These are phyloP conservation scores for Drosophila burlai DNA, from an alignment of 1,140 invertebrate species.

Conservation along the genomic window DNA sequence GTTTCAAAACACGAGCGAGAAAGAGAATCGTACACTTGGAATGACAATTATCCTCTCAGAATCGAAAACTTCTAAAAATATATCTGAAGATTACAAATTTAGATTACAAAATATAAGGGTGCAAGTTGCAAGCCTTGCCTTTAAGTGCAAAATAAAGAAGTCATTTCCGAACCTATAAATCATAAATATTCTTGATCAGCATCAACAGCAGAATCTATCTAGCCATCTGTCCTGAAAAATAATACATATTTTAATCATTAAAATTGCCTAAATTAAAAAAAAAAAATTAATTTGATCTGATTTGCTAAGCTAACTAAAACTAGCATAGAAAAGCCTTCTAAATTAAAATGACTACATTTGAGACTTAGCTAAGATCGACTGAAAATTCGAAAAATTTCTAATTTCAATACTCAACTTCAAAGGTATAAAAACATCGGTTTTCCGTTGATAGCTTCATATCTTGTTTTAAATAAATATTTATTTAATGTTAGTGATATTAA, in stretches of 20 bases:
- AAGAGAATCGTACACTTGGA: constrained; percentile 11
- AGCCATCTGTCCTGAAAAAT: too few species aligned
- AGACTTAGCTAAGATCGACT: neutral
- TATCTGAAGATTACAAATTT: neutral
- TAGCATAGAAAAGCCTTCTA: neutral
- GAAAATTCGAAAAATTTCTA: neutral
- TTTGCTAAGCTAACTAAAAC: too few species aligned
- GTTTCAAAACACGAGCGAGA: constrained; percentile 75
- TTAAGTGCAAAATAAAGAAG: neutral
- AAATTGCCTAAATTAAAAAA: too few species aligned
- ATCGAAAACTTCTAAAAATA: neutral
- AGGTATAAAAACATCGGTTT: neutral
- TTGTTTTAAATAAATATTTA: neutral
- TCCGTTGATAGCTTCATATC: neutral
- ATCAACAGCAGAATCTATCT: neutral
- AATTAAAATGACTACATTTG: neutral
- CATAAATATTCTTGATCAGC: neutral
- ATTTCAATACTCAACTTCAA: neutral
- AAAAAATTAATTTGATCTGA: too few species aligned
- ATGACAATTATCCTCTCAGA: neutral
- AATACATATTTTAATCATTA: too few species aligned
- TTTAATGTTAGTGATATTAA: neutral
- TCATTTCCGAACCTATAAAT: neutral
- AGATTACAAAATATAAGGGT: neutral
- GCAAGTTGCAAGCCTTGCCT: neutral